These are phyloP conservation scores for Syndactyla subalaris DNA, from an alignment of 2,797 vertebrate genomes.

Conservation along the genomic window DNA sequence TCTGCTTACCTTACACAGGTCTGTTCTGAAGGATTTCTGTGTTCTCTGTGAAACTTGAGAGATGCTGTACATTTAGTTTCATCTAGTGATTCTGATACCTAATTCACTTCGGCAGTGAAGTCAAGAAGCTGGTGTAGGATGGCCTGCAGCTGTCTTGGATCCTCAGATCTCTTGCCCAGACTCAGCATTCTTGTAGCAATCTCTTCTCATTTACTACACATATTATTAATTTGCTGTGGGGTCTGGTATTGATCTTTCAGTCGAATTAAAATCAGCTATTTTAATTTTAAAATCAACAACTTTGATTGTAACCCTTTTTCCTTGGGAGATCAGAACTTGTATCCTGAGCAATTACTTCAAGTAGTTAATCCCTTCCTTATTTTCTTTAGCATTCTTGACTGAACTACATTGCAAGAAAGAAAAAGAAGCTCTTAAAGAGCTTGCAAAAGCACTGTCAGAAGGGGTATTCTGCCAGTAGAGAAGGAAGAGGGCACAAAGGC, in stretches of 20 bases:
- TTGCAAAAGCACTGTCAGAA: neutral
- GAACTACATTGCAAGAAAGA: neutral
- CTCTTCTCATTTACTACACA: neutral
- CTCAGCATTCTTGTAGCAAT: neutral
- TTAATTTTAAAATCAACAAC: neutral
- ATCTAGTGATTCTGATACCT: neutral
- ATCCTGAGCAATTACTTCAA: neutral
- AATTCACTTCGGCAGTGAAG: neutral
- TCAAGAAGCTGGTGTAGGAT: neutral
- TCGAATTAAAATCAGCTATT: neutral
- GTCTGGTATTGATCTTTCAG: slow-evolving; percentile 11
- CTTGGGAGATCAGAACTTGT: neutral
- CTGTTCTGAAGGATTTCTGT: neutral
- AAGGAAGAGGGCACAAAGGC: neutral
- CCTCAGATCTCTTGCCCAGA: neutral
- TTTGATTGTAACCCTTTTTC: neutral
- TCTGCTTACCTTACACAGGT: neutral
- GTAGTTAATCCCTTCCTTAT: neutral
- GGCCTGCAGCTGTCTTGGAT: neutral
- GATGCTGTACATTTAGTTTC: neutral
- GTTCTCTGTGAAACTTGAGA: neutral
- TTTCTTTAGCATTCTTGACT: neutral
- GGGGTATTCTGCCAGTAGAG: neutral
- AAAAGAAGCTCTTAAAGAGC: neutral
- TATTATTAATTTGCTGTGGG: neutral